A percentile compares a stretch with the other conserved stretches of the same genome.
Conservation (phyloP, 2,113 vertebrate genomes). For the Fulmarus glacialis region DNA sequence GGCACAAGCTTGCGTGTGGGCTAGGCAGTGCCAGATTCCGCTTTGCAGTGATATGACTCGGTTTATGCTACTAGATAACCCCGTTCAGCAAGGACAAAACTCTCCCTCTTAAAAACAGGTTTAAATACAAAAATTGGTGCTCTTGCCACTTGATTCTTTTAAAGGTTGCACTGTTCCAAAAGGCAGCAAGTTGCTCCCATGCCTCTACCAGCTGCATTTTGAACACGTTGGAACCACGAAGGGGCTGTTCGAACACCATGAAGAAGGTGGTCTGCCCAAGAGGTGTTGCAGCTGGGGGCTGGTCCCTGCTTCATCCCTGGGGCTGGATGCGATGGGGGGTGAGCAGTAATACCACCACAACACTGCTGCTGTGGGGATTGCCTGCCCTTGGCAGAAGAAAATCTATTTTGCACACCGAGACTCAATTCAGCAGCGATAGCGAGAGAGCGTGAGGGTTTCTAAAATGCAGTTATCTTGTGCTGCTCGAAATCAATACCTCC, state of each 20-base stretch:
- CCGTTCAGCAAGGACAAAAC: neutral
- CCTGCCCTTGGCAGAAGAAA: neutral
- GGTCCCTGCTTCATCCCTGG: too few relatives aligned
- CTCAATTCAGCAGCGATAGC: neutral
- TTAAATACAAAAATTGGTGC: neutral
- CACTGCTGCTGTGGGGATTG: neutral
- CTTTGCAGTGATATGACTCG: neutral
- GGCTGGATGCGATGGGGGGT: neutral
- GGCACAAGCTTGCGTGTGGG: too few relatives aligned
- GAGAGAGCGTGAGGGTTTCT: neutral
- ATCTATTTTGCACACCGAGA: neutral
- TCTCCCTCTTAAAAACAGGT: neutral
- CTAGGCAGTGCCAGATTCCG: accelerated
- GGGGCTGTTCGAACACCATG: neutral
- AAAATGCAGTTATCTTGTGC: neutral
- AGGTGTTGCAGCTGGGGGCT: accelerated
- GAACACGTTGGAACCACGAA: neutral
- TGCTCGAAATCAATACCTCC: neutral
- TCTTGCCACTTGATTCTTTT: neutral
- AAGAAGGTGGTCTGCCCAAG: neutral
- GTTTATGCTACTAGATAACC: neutral
- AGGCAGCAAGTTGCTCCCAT: neutral
- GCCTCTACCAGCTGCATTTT: neutral
- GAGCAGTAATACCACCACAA: neutral
- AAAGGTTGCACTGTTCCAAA: neutral